phyloP scores from a whole-genome alignment of 2,888 invertebrate genomes.

The Xylota segnis region DNA sequence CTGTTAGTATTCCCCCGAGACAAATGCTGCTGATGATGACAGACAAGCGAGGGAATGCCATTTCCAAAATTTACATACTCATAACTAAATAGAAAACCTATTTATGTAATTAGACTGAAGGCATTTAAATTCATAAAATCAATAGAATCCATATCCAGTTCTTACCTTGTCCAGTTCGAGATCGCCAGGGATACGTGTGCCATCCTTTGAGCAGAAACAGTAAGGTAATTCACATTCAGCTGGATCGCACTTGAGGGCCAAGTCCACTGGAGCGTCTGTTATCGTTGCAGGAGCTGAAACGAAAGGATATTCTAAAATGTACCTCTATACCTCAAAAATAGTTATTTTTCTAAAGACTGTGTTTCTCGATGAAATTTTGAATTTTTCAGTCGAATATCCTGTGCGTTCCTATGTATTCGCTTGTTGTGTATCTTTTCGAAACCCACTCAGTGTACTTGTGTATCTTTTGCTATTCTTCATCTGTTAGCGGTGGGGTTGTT shows the following conservation, averaged over 20 bases:
- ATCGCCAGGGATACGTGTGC: slow-evolving; percentile 93
- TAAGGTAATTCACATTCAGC: slow-evolving; percentile 92
- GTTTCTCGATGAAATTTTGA: slow-evolving; percentile 37
- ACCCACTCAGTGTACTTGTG: slow-evolving; percentile 19
- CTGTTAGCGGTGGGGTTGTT: slow-evolving; percentile 4
- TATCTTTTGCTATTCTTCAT: slow-evolving; percentile 40
- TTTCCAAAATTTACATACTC: not conserved
- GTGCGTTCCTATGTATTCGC: not conserved
- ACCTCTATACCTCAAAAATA: slow-evolving; percentile 13
- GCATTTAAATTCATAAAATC: not conserved
- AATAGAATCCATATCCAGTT: slow-evolving; percentile 40
- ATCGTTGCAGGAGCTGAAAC: slow-evolving; percentile 90
- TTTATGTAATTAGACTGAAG: slow-evolving; percentile 32
- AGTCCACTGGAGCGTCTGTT: slow-evolving; percentile 92
- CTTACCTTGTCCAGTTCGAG: slow-evolving; percentile 92
- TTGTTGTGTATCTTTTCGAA: slow-evolving; percentile 45
- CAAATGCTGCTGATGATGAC: slow-evolving; percentile 23
- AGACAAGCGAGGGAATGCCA: slow-evolving; percentile 31
- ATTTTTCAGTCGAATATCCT: slow-evolving; percentile 8
- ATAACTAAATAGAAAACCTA: slow-evolving; percentile 4
- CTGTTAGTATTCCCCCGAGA: not conserved
- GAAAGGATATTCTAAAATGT: not conserved
- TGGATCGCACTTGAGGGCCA: slow-evolving; percentile 92
- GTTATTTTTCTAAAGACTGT: not conserved
- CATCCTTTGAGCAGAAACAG: slow-evolving; percentile 96